phyloP scores from a whole-genome alignment of 2,888 invertebrate species.

The Cotesia congregata region DNA sequence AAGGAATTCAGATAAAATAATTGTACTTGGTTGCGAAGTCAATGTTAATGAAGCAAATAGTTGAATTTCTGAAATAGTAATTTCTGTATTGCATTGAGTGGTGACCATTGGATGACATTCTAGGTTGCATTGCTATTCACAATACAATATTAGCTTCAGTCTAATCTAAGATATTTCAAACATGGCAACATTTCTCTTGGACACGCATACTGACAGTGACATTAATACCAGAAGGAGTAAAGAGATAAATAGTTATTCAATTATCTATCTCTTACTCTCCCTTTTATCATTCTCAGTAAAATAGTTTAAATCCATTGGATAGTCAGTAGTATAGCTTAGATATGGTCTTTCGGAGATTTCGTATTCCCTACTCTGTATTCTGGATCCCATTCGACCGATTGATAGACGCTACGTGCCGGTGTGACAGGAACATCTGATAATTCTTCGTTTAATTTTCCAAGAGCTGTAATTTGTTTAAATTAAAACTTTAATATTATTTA shows the following conservation, averaged over 20 bases:
- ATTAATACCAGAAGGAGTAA: conserved; percentile 41
- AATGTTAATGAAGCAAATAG: conserved; percentile 3
- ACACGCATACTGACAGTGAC: conserved; percentile 24
- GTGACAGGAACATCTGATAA: conserved; percentile 53
- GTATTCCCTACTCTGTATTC: no score
- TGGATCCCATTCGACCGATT: conserved; percentile 37
- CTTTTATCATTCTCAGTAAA: background rate
- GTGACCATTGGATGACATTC: background rate
- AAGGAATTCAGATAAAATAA: background rate
- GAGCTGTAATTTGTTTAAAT: background rate
- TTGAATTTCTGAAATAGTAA: conserved; percentile 8
- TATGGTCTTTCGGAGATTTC: conserved; percentile 48
- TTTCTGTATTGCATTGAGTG: background rate
- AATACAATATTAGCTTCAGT: conserved; percentile 30
- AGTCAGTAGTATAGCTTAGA: conserved; percentile 10
- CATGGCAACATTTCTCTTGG: conserved; percentile 44
- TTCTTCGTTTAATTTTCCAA: conserved; percentile 30
- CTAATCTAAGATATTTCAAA: conserved; percentile 45
- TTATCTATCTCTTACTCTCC: background rate
- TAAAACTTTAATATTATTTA: background rate
- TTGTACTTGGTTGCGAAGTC: background rate
- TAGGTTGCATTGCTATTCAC: background rate
- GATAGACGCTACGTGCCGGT: conserved; percentile 52
- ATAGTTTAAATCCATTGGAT: conserved; percentile 16
- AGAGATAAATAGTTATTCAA: conserved; percentile 8